These are phyloP conservation scores for Leistus spinibarbis DNA, from an alignment of 2,888 invertebrate genomes.

Conservation along the genomic window DNA sequence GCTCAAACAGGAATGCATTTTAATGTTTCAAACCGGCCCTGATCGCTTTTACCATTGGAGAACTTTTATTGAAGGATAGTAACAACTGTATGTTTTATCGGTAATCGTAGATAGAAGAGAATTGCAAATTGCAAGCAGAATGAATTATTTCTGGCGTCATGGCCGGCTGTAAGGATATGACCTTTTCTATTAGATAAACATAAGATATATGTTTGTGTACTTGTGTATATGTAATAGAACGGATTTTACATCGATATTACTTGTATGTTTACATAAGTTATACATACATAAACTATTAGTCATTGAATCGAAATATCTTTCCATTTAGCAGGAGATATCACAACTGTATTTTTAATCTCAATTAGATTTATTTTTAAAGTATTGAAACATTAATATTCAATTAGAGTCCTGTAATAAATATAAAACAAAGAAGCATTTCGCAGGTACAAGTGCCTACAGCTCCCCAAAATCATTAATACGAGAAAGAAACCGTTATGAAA, in stretches of 20 bases:
- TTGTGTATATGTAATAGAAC: not conserved
- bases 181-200: not conserved
- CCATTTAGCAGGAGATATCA: not conserved
- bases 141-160: not conserved
- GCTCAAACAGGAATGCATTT: not conserved
- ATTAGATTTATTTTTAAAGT: too few relatives aligned
- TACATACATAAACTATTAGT: not conserved
- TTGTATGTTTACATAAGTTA: not conserved
- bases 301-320: not conserved
- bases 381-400: too few relatives aligned
- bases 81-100: conserved; percentile 1
- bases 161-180: not conserved
- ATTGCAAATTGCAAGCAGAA: not conserved
- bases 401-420: too few relatives aligned
- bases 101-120: not conserved
- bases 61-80: not conserved
- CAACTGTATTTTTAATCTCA: not conserved
- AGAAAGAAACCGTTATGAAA: too few relatives aligned
- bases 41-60: not conserved
- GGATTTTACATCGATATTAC: not conserved
- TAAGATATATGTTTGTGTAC: not conserved
- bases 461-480: too few relatives aligned
- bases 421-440: too few relatives aligned
- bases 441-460: too few relatives aligned
- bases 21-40: not conserved